Conservation (phyloP, 2,797 vertebrate species). For the Myripristis jacobus region DNA sequence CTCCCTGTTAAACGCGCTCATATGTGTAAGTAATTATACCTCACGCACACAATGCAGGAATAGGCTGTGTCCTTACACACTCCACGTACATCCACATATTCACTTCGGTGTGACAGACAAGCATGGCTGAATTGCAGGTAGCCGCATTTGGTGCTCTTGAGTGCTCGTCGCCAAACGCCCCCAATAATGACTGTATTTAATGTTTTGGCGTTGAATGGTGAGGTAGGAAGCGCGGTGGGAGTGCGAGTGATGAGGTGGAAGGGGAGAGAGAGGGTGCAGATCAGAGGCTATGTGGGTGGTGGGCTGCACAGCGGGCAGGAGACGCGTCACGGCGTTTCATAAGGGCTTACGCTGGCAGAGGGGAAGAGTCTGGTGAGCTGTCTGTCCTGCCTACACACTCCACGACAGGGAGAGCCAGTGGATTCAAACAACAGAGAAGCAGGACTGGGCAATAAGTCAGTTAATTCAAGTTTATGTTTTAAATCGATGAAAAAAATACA, state of each 20-base stretch:
- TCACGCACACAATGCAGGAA: neutral
- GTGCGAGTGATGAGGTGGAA: slow-evolving; percentile 37
- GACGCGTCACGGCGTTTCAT: slow-evolving; percentile 69
- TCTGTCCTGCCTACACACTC: slow-evolving; percentile 16
- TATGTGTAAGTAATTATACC: neutral
- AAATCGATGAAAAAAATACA: too few relatives aligned
- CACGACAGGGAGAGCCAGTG: slow-evolving; percentile 10
- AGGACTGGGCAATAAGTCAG: too few relatives aligned
- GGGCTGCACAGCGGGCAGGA: slow-evolving; percentile 39
- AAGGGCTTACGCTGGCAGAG: slow-evolving; percentile 54
- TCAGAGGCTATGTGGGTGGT: slow-evolving; percentile 60
- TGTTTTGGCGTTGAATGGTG: neutral
- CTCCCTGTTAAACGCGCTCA: slow-evolving; percentile 1
- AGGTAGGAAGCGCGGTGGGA: slow-evolving; percentile 22
- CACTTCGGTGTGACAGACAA: neutral
- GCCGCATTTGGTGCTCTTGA: neutral
- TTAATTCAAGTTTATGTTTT: too few relatives aligned
- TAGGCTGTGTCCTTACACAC: neutral
- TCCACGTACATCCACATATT: slow-evolving; percentile 9
- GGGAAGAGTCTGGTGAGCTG: slow-evolving; percentile 49
- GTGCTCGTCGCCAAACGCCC: neutral
- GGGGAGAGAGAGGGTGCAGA: slow-evolving; percentile 41
- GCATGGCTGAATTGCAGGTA: neutral
- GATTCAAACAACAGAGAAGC: slow-evolving; percentile 17
- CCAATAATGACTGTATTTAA: neutral